phyloP scores from a whole-genome alignment of 2,797 vertebrate species.

The Gymnothorax reevesii region DNA sequence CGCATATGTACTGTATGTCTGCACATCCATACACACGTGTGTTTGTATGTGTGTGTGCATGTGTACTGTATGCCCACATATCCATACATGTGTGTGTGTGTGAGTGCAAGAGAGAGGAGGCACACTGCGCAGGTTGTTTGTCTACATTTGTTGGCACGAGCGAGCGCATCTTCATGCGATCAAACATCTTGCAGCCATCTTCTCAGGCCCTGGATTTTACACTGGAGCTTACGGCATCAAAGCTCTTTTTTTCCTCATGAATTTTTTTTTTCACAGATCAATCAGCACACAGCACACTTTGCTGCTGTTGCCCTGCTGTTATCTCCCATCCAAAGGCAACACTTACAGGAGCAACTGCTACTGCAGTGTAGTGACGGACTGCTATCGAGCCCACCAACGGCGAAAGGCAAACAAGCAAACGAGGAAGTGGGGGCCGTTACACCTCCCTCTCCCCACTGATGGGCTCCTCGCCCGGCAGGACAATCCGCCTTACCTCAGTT shows the following conservation, averaged over 20 bases:
- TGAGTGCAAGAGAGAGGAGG: not conserved
- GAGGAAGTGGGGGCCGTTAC: slow-evolving; percentile 18
- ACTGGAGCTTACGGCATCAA: not conserved
- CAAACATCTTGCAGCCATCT: not conserved
- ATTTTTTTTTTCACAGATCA: slow-evolving; percentile 14
- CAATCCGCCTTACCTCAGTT: slow-evolving; percentile 36
- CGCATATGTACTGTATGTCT: no score
- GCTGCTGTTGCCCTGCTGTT: not conserved
- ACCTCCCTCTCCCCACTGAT: slow-evolving; percentile 35
- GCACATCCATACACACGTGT: not conserved
- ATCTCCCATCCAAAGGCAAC: slow-evolving; percentile 10
- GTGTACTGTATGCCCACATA: no score
- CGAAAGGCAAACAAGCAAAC: slow-evolving; percentile 14
- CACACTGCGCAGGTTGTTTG: not conserved
- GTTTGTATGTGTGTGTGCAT: not conserved
- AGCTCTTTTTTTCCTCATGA: not conserved
- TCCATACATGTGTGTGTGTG: slow-evolving; percentile 23
- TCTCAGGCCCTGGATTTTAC: not conserved
- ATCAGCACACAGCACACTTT: slow-evolving; percentile 3
- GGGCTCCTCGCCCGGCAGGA: slow-evolving; percentile 36
- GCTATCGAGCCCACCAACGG: not conserved
- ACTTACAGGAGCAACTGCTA: not conserved
- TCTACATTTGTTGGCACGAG: not conserved
- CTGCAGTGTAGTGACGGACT: not conserved
- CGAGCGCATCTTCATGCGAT: not conserved